phyloP scores from a whole-genome alignment of 2,888 invertebrate genomes.

The Tetrapedia diversipes region DNA sequence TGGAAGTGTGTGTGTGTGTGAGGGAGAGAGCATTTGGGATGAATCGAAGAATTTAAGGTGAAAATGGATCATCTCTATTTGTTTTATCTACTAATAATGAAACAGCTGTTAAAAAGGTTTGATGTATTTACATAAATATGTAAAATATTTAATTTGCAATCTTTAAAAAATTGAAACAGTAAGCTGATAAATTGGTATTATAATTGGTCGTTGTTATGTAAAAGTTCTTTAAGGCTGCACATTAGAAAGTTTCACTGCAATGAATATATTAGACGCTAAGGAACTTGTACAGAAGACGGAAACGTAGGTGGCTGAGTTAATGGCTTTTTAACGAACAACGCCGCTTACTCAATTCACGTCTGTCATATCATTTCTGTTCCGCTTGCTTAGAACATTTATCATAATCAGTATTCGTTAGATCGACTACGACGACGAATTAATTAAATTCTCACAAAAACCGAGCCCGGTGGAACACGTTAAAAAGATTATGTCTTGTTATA shows the following conservation, averaged over 20 bases:
- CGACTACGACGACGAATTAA: conserved; percentile 9
- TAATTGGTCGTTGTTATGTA: no score
- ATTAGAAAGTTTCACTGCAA: not conserved
- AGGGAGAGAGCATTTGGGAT: no score
- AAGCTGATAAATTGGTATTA: no score
- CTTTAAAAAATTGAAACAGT: no score
- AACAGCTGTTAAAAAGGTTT: no score
- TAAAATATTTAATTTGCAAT: no score
- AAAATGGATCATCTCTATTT: no score
- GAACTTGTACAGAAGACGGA: not conserved
- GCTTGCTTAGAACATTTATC: conserved; percentile 9
- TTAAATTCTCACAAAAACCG: conserved; percentile 17
- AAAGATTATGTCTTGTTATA: conserved; percentile 4
- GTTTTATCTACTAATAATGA: no score
- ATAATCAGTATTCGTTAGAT: conserved; percentile 27
- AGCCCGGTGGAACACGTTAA: not conserved
- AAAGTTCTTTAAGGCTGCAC: no score
- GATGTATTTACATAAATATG: no score
- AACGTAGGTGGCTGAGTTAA: conserved; percentile 10
- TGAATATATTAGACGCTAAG: not conserved
- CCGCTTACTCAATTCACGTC: not conserved
- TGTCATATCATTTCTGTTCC: not conserved
- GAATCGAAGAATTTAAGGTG: no score
- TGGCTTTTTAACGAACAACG: conserved; percentile 35
- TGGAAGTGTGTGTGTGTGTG: no score